Conservation (phyloP, 2,888 invertebrate genomes). For the Thysanoteuthis rhombus region DNA sequence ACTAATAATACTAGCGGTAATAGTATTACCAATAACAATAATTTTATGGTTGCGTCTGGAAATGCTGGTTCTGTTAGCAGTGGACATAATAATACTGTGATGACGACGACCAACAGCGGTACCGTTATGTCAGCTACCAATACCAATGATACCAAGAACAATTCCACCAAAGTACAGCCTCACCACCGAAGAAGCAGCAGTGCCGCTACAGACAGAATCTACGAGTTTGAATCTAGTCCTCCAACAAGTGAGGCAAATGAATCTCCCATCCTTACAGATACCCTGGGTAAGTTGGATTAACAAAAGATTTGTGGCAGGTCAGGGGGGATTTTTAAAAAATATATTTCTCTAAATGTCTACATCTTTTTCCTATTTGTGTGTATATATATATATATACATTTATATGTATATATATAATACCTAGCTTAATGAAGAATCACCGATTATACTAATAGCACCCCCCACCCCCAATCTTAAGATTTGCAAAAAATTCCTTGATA, state of each 20-base stretch:
- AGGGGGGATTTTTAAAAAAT: not conserved
- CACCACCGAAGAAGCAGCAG: not conserved
- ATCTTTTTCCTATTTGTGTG: too few species aligned
- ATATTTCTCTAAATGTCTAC: not conserved
- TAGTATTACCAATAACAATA: not conserved
- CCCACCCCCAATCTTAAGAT: too few species aligned
- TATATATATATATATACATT: not conserved
- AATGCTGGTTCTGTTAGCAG: constrained; percentile 20
- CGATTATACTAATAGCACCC: too few species aligned
- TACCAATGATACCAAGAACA: not conserved
- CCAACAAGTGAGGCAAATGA: constrained; percentile 21
- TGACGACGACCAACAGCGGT: not conserved
- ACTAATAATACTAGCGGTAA: not conserved
- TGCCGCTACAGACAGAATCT: constrained; percentile 1
- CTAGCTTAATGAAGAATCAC: too few species aligned
- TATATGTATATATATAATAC: not conserved
- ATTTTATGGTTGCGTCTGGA: not conserved
- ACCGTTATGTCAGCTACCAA: constrained; percentile 1
- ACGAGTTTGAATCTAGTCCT: constrained; percentile 30
- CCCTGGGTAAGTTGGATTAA: not conserved
- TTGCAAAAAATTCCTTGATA: too few species aligned
- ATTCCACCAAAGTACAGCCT: not conserved
- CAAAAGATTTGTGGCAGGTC: too few species aligned
- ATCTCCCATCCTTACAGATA: not conserved
- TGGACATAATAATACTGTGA: constrained; percentile 16